Evolutionary conservation across 2,797 vertebrate species (phyloP), one percentile per base, ranked within the genome.

Genomic region (Rachycentron canadum): DNA sequence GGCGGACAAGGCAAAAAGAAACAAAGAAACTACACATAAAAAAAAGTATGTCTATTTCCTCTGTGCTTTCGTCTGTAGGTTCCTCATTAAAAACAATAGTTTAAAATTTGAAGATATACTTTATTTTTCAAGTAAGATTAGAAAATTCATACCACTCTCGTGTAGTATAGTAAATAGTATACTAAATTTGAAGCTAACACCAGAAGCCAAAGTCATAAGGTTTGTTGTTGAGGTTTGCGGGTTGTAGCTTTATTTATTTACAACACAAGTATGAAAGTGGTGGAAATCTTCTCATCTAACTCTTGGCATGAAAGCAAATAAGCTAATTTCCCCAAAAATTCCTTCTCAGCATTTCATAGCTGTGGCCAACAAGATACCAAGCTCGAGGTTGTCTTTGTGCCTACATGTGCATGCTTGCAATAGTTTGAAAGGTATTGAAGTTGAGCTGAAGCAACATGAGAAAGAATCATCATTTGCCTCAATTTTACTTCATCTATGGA

Each of bases 81-180:
- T 76, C 38, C 71, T 82, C 72, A 78, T 66, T 61, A 67, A 69
- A 78, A 73, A n/a, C 19, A 79, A 64, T 30, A 52, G 53, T 77
- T 79, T 3, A 50, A 72, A 23, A 64, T 64, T 68, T 61, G 36
- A 34, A 36, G 50, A 78, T 70, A 59, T 30, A 12, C 25, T 36
- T 36, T 38, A 17, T 38, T 52, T 38, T 56, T 3, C 10, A 28
- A 65, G 21, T 74, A 40, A 58, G 47, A 60, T 64, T 17, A 38
- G 47, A 45, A 25, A 25, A 64, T 70, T 25, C 43, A 74, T 17
- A 55, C n/a, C 38, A 50, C 47, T 26, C 61, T 63, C 60, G 14
- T 47, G 26, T 64, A n/a, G n/a, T n/a, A n/a, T n/a, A n/a, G n/a
- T n/a, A n/a, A n/a, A n/a, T n/a, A n/a, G n/a, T n/a, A n/a, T n/a